Base-by-base conservation (phyloP, 2,113 vertebrate genomes). In the Sylvilagus bachmani region DNA sequence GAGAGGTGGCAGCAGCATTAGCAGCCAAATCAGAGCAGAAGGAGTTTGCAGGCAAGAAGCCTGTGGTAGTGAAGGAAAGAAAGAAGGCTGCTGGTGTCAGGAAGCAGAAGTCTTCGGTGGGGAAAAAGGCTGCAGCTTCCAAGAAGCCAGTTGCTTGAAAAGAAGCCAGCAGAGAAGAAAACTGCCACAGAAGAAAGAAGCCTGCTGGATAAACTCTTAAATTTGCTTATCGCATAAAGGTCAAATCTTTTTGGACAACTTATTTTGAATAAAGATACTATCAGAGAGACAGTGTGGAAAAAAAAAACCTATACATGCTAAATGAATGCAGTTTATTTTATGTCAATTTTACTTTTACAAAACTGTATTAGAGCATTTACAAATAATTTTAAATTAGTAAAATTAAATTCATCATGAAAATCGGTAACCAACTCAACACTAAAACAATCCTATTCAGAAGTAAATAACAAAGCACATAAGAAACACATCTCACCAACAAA, bases 221-320 rank as follows among this genome's bases (percentile, higher is more conserved):
- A 24, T n/a, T 31, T 27, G 10, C 86, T 58, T 66, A 79, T 90
- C 55, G 22, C 19, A 4, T 73, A 74, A n/a, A 67, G 8, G 51
- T 78, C 6, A 24, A 7, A 51, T 70, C 6, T 73, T 58, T 82
- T 90, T 81, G 95, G 96, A 97, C 92, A 92, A 85, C 51, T 87
- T 67, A 92, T 74, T 92, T 92, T 94, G 71, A 97, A 97, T 97
- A 97, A 97, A 97, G 70, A 82, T n/a, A 25, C 83, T 71, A 78
- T 96, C 29, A 82, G 38, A 94, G 55, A 64, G 33, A 10, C 84
- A 90, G 14, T 84, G 61, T 80, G 11, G 94, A 77, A 86, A 58
- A 58, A 58, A 17, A 58, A 14, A 44, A 44, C 44, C 44, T 44
- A 44, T 44, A 44, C 44, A 44, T 44, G 44, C 6, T 44, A 58